phyloP scores from a whole-genome alignment of 1,140 invertebrate species.

The Eriocheir sinensis region DNA sequence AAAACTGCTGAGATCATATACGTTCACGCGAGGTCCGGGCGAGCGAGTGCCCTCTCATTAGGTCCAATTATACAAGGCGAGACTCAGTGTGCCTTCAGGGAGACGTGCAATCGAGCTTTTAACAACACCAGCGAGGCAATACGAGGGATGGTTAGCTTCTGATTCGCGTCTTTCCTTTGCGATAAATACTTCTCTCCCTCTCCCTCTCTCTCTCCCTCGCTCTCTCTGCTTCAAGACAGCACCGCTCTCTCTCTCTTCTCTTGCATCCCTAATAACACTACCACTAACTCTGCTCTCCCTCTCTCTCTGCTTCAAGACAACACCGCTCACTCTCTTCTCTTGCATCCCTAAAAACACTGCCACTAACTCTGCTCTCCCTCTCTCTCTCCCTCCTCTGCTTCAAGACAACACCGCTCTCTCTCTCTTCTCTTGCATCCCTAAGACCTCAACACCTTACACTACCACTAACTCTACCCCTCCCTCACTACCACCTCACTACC shows the following conservation, averaged over 20 bases:
- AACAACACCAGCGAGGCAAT: background rate
- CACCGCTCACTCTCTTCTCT: background rate
- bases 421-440: background rate
- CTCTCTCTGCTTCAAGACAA: too few species aligned
- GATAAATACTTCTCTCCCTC: background rate
- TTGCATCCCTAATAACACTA: too few species aligned
- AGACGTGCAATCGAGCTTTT: background rate
- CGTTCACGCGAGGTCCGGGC: background rate
- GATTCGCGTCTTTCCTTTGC: background rate
- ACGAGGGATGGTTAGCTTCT: background rate
- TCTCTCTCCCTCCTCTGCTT: background rate
- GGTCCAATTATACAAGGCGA: background rate
- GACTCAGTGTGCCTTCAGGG: background rate
- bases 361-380: background rate
- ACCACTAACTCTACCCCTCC: too few species aligned
- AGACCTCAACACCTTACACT: too few species aligned
- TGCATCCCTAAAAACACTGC: background rate
- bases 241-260: background rate
- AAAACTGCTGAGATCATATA: background rate
- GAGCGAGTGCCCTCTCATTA: background rate
- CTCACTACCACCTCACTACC: too few species aligned
- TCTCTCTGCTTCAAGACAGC: background rate
- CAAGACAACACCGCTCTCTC: background rate
- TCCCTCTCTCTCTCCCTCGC: conserved; percentile 3
- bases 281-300: too few species aligned